phyloP scores from a whole-genome alignment of 1,140 invertebrate genomes.

The Pogonomyrmex californicus region DNA sequence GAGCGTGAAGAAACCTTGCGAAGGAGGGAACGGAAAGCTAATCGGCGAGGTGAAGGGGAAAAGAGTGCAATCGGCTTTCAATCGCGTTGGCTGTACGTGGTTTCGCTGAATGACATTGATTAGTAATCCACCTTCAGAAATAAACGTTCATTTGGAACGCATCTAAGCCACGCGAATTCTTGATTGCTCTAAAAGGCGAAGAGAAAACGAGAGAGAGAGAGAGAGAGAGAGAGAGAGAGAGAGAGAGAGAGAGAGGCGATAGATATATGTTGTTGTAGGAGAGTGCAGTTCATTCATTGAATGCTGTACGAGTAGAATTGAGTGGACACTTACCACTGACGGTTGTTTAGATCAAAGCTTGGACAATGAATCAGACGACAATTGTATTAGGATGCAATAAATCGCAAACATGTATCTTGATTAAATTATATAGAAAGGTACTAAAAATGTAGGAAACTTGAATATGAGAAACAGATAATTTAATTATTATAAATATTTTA shows the following conservation, averaged over 20 bases:
- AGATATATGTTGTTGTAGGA: constrained; percentile 5
- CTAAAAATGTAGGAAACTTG: background rate
- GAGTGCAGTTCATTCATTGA: background rate
- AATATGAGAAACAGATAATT: background rate
- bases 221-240: no score
- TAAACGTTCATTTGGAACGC: constrained; percentile 62
- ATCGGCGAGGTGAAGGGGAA: constrained; percentile 49
- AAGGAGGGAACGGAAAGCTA: constrained; percentile 57
- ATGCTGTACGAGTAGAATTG: constrained; percentile 27
- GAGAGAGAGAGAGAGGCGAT: constrained; percentile 4
- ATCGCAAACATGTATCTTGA: background rate
- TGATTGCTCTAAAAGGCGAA: background rate
- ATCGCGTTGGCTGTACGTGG: constrained; percentile 57
- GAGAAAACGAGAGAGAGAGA: constrained; percentile 1
- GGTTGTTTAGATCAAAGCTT: constrained; percentile 36
- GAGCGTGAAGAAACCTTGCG: constrained; percentile 38
- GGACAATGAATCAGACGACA: background rate
- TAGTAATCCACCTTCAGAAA: constrained; percentile 70
- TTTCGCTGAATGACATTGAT: constrained; percentile 75
- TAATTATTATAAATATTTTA: background rate
- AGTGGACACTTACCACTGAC: constrained; percentile 25
- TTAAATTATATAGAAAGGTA: background rate
- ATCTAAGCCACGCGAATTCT: constrained; percentile 13
- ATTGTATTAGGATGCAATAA: background rate
- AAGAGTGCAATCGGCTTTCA: constrained; percentile 71